phyloP scores from a whole-genome alignment of 2,797 vertebrate genomes.

The Hydrophis major region DNA sequence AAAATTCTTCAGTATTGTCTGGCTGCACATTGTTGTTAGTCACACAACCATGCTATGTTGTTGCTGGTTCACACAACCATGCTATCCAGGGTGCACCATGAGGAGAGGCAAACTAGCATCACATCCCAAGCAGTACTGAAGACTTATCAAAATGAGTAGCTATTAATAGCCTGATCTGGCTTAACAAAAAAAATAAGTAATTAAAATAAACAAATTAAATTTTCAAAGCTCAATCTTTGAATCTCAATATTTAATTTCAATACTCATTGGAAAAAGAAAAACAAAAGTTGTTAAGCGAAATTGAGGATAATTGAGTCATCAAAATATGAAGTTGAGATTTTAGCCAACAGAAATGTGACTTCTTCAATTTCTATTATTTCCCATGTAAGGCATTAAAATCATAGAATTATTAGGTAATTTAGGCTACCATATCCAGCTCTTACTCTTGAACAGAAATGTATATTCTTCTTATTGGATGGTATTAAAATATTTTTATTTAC shows the following conservation, averaged over 20 bases:
- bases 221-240: neutral
- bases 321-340: neutral
- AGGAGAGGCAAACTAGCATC: too few species aligned
- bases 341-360: neutral
- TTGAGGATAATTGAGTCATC: neutral
- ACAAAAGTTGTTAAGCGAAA: neutral
- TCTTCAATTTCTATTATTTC: neutral
- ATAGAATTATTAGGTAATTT: neutral
- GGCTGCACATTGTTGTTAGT: too few species aligned
- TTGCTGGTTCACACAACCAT: too few species aligned
- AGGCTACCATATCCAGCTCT: neutral
- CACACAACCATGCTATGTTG: too few species aligned
- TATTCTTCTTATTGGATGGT: neutral
- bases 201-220: neutral
- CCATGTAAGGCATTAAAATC: neutral
- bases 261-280: neutral
- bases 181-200: too few species aligned
- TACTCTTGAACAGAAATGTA: neutral
- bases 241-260: too few species aligned
- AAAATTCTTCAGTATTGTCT: too few species aligned
- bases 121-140: too few species aligned
- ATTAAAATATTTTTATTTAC: neutral
- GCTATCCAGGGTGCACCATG: too few species aligned
- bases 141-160: too few species aligned
- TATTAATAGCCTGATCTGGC: too few species aligned